Evolutionary conservation across 2,888 invertebrate genomes (phyloP), one percentile per base, ranked within the genome.

Genomic region (Azorinus chamasolen): DNA sequence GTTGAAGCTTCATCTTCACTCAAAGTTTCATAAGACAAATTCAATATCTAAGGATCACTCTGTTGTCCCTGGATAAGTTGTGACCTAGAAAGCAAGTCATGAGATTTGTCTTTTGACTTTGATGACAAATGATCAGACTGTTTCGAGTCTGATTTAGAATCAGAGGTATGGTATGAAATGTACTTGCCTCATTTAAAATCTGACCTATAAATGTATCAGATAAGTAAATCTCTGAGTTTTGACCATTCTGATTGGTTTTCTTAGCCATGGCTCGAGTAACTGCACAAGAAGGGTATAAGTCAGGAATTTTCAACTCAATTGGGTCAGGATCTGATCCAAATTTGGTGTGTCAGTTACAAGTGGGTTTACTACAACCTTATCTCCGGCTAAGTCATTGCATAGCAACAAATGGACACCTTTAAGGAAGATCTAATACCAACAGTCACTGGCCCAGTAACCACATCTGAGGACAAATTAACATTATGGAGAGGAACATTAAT

Each of bases 321-420:
- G 22, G 53, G 25, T 57, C 57, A 57, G 1, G 2, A 37, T 5
- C 8, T 32, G 18, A n/a, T 22, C 2, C 6, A 6, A 5, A 55
- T n/a, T 24, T 14, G 43, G 39, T 32, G 53, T 41, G 53, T 53
- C 45, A 41, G 51, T 39, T 53, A 63, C 51, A 63, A 66, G 50
- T 45, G 61, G 66, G 62, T 59, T 45, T 16, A 57, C 66, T n/a
- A 62, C 59, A 16, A 78, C 73, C 50, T 58, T 63, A 50, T 57
- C 69, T n/a, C n/a, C n/a, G n/a, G n/a, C n/a, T n/a, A n/a, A n/a
- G n/a, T n/a, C n/a, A n/a, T n/a, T n/a, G n/a, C 73, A 65, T 22
- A 73, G 45, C n/a, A 73, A 41, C 24, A 65, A 39, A 16, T 37
- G 25, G 6, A 74, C 48, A 32, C 74, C 68, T 25, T 61, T 41